phyloP scores from a whole-genome alignment of 2,797 vertebrate genomes.

The Lepus townsendii region DNA sequence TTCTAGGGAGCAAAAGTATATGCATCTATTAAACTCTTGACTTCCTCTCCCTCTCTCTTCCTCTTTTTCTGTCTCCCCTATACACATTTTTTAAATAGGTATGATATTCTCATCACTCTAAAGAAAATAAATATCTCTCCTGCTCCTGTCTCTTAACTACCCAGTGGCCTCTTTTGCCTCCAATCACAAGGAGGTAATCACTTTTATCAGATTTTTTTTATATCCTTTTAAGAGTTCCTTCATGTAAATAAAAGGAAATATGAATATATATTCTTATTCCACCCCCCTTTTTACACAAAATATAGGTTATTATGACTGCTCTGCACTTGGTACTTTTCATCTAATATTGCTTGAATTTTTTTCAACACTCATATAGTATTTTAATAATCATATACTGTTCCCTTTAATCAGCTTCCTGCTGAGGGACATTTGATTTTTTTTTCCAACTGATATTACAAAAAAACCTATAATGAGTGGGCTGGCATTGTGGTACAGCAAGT shows the following conservation, averaged over 20 bases:
- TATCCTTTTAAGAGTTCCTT: background rate
- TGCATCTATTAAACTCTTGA: conserved; percentile 42
- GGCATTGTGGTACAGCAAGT: no score
- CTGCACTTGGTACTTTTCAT: background rate
- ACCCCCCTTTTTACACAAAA: background rate
- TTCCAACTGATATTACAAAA: conserved; percentile 46
- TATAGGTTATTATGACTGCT: background rate
- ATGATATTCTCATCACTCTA: background rate
- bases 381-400: conserved; percentile 13
- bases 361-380: background rate
- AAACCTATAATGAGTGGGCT: background rate
- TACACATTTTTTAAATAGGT: background rate
- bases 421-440: background rate
- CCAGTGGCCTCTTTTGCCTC: background rate
- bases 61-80: background rate
- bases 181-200: conserved; percentile 36
- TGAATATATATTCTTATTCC: background rate
- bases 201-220: background rate
- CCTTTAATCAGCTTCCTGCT: background rate
- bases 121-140: conserved; percentile 40
- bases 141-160: background rate
- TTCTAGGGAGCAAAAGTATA: conserved; percentile 61
- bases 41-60: background rate
- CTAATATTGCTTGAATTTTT: conserved; percentile 19
- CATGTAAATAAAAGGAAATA: background rate